Evolutionary conservation across 2,113 vertebrate genomes (phyloP).

Genomic region (Upupa epops): DNA sequence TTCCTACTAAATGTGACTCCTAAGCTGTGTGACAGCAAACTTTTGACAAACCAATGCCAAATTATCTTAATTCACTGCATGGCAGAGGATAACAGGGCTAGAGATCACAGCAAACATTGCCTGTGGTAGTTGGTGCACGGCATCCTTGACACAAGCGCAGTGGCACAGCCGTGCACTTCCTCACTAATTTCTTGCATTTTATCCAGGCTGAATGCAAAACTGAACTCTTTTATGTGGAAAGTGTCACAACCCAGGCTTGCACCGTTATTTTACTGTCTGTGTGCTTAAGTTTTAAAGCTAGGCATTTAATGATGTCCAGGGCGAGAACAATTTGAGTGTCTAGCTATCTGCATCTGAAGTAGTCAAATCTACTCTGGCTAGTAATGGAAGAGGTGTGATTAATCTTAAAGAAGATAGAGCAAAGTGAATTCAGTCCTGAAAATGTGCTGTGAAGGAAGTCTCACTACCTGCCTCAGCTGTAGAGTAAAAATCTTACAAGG

Average conservation of each 20-base stretch:
- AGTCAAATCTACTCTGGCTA: not conserved
- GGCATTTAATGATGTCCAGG: fast-evolving
- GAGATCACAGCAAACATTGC: not conserved
- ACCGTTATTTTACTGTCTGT: fast-evolving
- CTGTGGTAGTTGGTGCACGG: not conserved
- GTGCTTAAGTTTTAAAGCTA: not conserved
- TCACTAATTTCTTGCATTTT: not conserved
- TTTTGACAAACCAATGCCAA: fast-evolving
- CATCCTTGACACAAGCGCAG: not conserved
- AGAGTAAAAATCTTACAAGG: fast-evolving
- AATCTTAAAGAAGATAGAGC: not conserved
- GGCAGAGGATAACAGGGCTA: not conserved
- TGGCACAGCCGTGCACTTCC: fast-evolving
- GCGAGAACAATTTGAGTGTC: not conserved
- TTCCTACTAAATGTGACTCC: not conserved
- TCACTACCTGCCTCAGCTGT: not conserved
- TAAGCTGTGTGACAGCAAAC: not conserved
- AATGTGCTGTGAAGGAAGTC: no score
- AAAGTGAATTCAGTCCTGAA: not conserved
- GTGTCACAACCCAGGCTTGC: not conserved
- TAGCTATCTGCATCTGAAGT: not conserved
- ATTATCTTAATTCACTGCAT: not conserved
- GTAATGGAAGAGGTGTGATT: not conserved
- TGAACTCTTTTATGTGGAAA: not conserved
- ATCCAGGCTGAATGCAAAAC: not conserved